Conservation (phyloP, 2,113 vertebrate genomes). For the Sylvietta virens region DNA sequence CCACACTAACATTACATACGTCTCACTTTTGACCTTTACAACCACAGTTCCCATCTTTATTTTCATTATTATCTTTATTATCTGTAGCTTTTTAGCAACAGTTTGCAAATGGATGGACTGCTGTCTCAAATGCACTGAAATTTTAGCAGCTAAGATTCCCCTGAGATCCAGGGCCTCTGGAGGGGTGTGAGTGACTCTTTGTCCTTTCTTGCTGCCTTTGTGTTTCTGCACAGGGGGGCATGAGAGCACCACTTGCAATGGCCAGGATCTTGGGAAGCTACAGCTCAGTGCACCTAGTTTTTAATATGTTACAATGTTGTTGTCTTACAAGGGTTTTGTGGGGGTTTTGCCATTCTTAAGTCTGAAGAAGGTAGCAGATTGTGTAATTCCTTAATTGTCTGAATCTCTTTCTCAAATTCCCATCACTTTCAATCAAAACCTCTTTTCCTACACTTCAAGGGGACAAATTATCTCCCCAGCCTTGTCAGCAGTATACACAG, state of each 20-base stretch:
- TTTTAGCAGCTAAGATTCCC: background rate
- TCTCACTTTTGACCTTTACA: background rate
- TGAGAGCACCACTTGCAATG: fast-evolving
- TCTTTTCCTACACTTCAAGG: background rate
- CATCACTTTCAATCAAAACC: background rate
- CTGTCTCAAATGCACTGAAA: background rate
- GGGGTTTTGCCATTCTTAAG: background rate
- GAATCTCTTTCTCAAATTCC: background rate
- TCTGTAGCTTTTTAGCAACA: background rate
- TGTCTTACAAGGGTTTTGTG: background rate
- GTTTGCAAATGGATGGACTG: background rate
- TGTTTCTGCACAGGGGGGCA: background rate
- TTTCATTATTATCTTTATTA: background rate
- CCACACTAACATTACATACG: background rate
- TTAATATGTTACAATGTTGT: background rate
- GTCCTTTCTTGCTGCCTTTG: background rate
- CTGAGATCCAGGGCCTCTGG: background rate
- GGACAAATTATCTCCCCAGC: background rate
- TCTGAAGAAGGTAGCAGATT: background rate
- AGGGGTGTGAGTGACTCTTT: background rate
- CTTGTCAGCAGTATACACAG: background rate
- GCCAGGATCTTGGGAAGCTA: background rate
- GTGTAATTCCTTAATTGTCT: background rate
- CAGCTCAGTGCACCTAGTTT: background rate
- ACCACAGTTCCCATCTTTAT: background rate